These are phyloP conservation scores for Sula dactylatra DNA, from an alignment of 2,113 vertebrate species.

Conservation along the genomic window DNA sequence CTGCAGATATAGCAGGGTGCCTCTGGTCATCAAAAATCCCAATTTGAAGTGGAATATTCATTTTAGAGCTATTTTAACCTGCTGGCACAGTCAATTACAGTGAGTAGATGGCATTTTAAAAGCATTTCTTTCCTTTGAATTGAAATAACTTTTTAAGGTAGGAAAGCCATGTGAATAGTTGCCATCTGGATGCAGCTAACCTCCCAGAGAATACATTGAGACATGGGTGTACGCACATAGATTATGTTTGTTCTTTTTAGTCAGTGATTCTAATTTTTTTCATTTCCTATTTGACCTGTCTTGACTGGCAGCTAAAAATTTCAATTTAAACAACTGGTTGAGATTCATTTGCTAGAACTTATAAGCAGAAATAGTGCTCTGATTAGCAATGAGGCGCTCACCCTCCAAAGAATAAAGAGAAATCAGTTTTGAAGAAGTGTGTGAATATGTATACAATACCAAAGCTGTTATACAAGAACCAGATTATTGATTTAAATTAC, in stretches of 20 bases:
- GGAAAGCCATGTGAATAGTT: not conserved
- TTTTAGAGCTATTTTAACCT: not conserved
- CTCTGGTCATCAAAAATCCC: not conserved
- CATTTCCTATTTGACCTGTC: slow-evolving; percentile 43
- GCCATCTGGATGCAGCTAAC: not conserved
- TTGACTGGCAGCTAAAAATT: slow-evolving; percentile 41
- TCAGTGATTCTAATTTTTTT: not conserved
- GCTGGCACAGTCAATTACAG: not conserved
- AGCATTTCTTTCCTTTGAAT: not conserved
- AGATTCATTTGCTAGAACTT: slow-evolving; percentile 49
- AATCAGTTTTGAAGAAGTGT: slow-evolving; percentile 45
- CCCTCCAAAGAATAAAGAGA: slow-evolving; percentile 57
- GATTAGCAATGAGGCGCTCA: slow-evolving; percentile 58
- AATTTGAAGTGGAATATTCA: not conserved
- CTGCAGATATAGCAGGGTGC: not conserved
- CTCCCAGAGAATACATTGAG: not conserved
- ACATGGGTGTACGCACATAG: not conserved
- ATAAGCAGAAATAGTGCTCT: slow-evolving; percentile 52
- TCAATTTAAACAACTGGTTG: slow-evolving; percentile 46
- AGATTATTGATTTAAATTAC: slow-evolving; percentile 49
- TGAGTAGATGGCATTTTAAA: not conserved
- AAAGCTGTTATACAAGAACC: slow-evolving; percentile 21
- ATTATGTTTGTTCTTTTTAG: not conserved
- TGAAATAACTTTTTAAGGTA: not conserved
- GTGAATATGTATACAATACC: slow-evolving; percentile 49